Base-by-base conservation (phyloP, 2,113 vertebrate species). In the Channa argus region DNA sequence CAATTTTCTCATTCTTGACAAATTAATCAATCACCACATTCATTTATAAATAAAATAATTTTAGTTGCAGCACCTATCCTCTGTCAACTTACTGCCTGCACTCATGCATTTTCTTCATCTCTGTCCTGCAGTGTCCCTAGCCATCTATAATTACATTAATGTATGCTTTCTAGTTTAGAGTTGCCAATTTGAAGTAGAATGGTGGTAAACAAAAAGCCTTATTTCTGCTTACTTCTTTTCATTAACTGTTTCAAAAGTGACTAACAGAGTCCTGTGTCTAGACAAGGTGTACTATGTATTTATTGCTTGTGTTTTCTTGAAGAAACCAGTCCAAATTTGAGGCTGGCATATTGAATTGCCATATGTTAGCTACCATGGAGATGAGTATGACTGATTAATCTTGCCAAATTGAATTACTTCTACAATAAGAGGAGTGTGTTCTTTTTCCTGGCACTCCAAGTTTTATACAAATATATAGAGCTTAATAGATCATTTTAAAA, bases 381-480 rank as follows among this genome's bases (percentile, higher is more conserved):
- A 90, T 87, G 60, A 72, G 44, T 34, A 15, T 72, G 66, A 58
- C 64, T 83, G 56, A 86, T 87, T 81, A 66, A 66, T 83, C 66
- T 71, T 54, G 55, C 53, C 51, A 70, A 88, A 88, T 84, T 44
- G 2, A 74, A 88, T 88, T 78, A 86, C 66, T 81, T 70, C 60
- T 14, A n/a, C 43, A 64, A 59, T 53, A 47, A 60, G 71, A 52
- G 53, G 46, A 46, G 37, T 68, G 54, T 64, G 55, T 74, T 51
- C 60, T 70, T 3, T 50, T 78, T 82, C 70, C 83, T 80, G 72
- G 8, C 69, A 82, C 62, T 43, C 7, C 39, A 43, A 13, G 4
- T n/a, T 65, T 67, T 60, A 71, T 3, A 56, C 5, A 12, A 33
- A 14, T 55, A 55, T 33, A 5, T 15, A 24, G 13, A 41, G 37